Percentiles rank a stretch among this genome's conserved stretches.
Conservation (phyloP, 2,888 invertebrate species). For the Noctua janthina region DNA sequence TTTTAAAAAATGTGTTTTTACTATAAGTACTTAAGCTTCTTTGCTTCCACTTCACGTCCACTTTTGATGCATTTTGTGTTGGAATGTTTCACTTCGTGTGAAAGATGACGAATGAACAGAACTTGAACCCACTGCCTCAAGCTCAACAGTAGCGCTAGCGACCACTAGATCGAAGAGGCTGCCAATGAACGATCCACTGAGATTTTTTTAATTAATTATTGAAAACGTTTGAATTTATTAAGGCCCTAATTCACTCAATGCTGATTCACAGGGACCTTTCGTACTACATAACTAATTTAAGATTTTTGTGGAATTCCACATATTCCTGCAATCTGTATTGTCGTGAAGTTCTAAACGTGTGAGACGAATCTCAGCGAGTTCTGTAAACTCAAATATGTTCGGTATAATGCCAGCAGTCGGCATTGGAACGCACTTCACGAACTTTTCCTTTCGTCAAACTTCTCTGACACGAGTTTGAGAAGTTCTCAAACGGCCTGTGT, state of each 20-base stretch:
- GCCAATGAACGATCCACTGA: not conserved
- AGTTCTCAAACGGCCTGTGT: conserved; percentile 39
- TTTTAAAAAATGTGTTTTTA: not conserved
- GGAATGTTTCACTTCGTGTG: not conserved
- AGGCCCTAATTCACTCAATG: not conserved
- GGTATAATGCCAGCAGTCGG: conserved; percentile 49
- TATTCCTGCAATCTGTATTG: conserved; percentile 51
- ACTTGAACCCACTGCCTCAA: not conserved
- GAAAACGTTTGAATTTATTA: not conserved
- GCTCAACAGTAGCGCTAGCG: not conserved
- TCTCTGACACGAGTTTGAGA: conserved; percentile 41
- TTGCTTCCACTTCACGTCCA: not conserved
- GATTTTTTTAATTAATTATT: not conserved
- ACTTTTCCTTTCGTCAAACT: conserved; percentile 45
- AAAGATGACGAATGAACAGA: not conserved
- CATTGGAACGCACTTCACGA: conserved; percentile 42
- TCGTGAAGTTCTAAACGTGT: conserved; percentile 53
- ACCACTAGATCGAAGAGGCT: not conserved
- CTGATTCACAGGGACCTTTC: not conserved
- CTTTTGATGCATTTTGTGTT: not conserved
- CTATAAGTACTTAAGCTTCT: not conserved
- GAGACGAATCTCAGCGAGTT: conserved; percentile 47
- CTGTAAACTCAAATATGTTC: conserved; percentile 61
- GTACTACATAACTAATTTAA: conserved; percentile 8
- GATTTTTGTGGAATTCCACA: conserved; percentile 27